phyloP scores from a whole-genome alignment of 2,888 invertebrate genomes.

The Cephus pygmeus region DNA sequence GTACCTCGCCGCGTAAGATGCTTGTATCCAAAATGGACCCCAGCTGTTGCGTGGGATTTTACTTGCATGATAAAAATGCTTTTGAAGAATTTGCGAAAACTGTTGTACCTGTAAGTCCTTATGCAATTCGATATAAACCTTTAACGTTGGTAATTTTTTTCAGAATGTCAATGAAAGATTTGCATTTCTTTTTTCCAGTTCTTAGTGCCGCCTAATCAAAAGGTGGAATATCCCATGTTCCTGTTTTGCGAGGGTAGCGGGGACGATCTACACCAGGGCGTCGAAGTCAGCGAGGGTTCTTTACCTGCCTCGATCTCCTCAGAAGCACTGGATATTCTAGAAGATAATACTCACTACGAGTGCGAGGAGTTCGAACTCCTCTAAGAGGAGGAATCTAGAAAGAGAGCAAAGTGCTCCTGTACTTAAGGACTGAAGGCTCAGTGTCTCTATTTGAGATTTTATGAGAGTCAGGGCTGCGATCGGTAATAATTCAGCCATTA shows the following conservation, averaged over 20 bases:
- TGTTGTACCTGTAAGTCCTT: conserved; percentile 71
- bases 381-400: conserved; percentile 25
- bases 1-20: conserved; percentile 87
- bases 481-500: neutral
- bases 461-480: neutral
- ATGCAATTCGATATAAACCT: neutral
- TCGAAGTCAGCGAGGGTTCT: conserved; percentile 45
- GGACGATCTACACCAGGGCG: conserved; percentile 64
- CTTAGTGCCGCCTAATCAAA: conserved; percentile 67
- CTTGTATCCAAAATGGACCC: conserved; percentile 90
- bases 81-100: conserved; percentile 81
- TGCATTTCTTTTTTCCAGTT: conserved; percentile 58
- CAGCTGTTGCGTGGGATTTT: conserved; percentile 92
- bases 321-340: conserved; percentile 38
- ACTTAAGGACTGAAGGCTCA: neutral
- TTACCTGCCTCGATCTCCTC: conserved; percentile 42
- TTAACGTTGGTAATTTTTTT: neutral
- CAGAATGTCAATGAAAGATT: neutral
- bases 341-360: conserved; percentile 54
- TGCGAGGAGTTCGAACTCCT: conserved; percentile 59
- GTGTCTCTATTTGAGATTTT: neutral
- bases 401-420: neutral
- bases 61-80: conserved; percentile 80
- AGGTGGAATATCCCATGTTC: conserved; percentile 85
- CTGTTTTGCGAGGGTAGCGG: conserved; percentile 81